Evolutionary conservation across 2,888 invertebrate species (phyloP).

Genomic region (Tinea pellionella): DNA sequence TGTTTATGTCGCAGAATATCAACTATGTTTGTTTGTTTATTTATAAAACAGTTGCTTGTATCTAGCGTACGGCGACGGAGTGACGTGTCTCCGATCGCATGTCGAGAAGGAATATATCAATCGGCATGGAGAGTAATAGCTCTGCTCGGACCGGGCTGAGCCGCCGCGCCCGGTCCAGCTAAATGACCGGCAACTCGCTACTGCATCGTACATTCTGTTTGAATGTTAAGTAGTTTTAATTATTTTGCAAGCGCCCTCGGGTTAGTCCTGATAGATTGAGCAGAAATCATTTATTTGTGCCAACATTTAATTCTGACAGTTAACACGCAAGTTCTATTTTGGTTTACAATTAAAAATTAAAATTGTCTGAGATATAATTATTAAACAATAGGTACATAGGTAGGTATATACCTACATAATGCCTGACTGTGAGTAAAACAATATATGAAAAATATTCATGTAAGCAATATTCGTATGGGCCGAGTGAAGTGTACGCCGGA

Average conservation of each 20-base stretch:
- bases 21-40: conserved; percentile 30
- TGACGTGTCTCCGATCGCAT: conserved; percentile 66
- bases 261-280: conserved; percentile 20
- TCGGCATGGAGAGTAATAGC: conserved; percentile 51
- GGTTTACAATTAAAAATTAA: background rate
- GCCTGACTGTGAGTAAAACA: background rate
- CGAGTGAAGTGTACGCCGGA: conserved; percentile 18
- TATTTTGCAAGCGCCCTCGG: conserved; percentile 50
- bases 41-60: conserved; percentile 16
- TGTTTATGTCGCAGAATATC: conserved; percentile 35
- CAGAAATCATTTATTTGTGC: conserved; percentile 2
- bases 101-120: conserved; percentile 62
- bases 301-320: background rate
- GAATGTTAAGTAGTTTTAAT: conserved; percentile 68
- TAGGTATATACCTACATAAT: background rate
- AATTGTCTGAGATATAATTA: background rate
- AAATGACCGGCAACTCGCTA: conserved; percentile 2
- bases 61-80: conserved; percentile 23
- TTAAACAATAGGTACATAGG: background rate
- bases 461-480: conserved; percentile 7
- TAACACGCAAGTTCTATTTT: background rate
- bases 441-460: conserved; percentile 11
- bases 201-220: conserved; percentile 41
- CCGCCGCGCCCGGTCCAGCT: background rate
- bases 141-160: conserved; percentile 16